A percentile compares a stretch with the other conserved stretches of the same genome.
Evolutionary conservation across 53 echinoderm and acorn worm genomes (phyloP).

Genomic region (Patiria pectinifera): DNA sequence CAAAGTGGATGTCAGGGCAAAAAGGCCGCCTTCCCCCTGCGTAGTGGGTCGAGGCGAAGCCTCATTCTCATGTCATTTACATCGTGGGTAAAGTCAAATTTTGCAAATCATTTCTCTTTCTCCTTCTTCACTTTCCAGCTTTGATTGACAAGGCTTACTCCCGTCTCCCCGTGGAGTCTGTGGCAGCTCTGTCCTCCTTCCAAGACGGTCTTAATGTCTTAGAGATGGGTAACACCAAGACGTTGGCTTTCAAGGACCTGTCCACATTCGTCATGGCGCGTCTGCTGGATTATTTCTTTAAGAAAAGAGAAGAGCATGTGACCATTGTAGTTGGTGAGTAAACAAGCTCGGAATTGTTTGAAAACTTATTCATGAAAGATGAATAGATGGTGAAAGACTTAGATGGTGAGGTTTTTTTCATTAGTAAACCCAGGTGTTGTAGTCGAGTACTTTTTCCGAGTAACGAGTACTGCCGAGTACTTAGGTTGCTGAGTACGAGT

Average conservation of each 20-base stretch:
- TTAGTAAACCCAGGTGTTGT: too few species aligned
- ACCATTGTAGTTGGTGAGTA: slow-evolving; percentile 87
- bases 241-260: slow-evolving; percentile 91
- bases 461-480: too few species aligned
- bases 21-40: too few species aligned
- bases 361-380: background rate
- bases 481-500: too few species aligned
- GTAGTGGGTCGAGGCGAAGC: too few species aligned
- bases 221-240: slow-evolving; percentile 87
- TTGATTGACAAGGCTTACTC: slow-evolving; percentile 75
- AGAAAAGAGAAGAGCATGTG: slow-evolving; percentile 77
- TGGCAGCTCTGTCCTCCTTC: slow-evolving; percentile 64
- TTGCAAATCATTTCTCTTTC: background rate
- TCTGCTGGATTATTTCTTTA: slow-evolving; percentile 82
- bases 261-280: slow-evolving; percentile 75
- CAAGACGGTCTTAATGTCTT: slow-evolving; percentile 77
- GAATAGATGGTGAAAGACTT: too few species aligned
- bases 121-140: slow-evolving; percentile 31
- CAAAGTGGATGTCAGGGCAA: too few species aligned
- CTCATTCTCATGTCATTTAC: too few species aligned
- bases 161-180: slow-evolving; percentile 67
- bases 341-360: background rate
- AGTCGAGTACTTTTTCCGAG: too few species aligned
- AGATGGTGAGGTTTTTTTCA: too few species aligned
- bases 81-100: too few species aligned